Percentiles rank a stretch among this genome's conserved stretches.
Evolutionary conservation across 2,888 invertebrate genomes (phyloP).

Genomic region (Polylopha cassiicola): DNA sequence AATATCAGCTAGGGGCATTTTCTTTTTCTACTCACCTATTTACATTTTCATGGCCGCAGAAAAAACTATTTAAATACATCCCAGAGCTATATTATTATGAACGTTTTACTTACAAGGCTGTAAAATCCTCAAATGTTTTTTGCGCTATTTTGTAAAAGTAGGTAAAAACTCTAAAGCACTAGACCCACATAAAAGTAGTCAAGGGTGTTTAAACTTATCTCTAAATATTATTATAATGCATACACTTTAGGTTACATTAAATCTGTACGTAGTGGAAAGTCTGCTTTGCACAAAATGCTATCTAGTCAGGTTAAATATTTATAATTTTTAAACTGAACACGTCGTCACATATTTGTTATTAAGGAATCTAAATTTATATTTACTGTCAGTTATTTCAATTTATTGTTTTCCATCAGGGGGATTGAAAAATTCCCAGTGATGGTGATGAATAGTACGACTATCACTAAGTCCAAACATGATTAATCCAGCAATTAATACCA

Average conservation of each 20-base stretch:
- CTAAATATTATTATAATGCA: constrained; percentile 3
- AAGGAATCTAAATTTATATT: no score
- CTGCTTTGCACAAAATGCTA: constrained; percentile 42
- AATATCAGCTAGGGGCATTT: no score
- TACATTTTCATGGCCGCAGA: no score
- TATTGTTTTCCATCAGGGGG: constrained; percentile 81
- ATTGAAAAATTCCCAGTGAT: constrained; percentile 93
- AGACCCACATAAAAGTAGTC: constrained; percentile 13
- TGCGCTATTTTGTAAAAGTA: no score
- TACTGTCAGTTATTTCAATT: no score
- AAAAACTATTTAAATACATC: no score
- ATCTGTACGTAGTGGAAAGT: constrained; percentile 46
- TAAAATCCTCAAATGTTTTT: no score
- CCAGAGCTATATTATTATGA: no score
- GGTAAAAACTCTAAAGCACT: no score
- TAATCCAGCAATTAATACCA: constrained; percentile 86
- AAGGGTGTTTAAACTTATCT: constrained; percentile 3
- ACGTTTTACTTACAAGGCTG: no score
- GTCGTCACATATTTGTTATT: background rate
- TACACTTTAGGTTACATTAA: constrained; percentile 3
- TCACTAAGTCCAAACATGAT: constrained; percentile 85
- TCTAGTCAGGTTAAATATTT: constrained; percentile 25
- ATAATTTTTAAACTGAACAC: constrained; percentile 9
- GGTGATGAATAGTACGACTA: constrained; percentile 84
- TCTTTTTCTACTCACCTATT: no score